Evolutionary conservation across 2,113 vertebrate species (phyloP).

Genomic region (Mola mola): DNA sequence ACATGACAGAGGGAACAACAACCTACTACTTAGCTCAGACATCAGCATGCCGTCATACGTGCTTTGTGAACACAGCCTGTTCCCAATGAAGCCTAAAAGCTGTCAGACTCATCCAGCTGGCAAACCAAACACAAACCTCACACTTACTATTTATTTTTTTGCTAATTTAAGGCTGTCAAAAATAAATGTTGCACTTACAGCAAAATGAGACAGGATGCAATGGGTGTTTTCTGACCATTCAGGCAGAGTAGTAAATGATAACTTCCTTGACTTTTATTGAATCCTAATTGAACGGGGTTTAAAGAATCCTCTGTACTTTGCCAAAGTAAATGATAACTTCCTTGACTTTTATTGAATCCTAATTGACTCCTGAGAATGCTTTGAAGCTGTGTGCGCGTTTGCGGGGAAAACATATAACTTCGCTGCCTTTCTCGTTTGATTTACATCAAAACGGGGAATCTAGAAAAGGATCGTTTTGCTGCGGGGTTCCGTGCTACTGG

Average conservation of each 20-base stretch:
- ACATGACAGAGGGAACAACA: constrained; percentile 73
- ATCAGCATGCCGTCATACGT: constrained; percentile 58
- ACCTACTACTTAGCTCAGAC: constrained; percentile 49
- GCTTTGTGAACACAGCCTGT: constrained; percentile 47
- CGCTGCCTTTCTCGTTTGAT: background rate
- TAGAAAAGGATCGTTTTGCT: background rate
- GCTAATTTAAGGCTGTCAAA: background rate
- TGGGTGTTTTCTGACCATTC: background rate
- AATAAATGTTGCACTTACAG: background rate
- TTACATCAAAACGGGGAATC: too few species aligned
- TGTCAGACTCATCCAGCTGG: background rate
- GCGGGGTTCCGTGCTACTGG: too few species aligned
- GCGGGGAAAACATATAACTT: too few species aligned
- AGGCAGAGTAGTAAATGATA: background rate
- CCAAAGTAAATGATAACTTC: too few species aligned
- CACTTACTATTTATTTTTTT: too few species aligned
- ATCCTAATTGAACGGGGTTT: too few species aligned
- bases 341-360: background rate
- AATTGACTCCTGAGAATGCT: background rate
- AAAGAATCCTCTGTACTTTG: too few species aligned
- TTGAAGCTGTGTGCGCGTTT: too few species aligned
- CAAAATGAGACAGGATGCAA: background rate
- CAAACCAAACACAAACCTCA: constrained; percentile 33
- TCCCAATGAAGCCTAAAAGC: constrained; percentile 32
- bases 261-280: background rate